Base-by-base conservation (phyloP, 2,888 invertebrate species). In the Thyatira batis region DNA sequence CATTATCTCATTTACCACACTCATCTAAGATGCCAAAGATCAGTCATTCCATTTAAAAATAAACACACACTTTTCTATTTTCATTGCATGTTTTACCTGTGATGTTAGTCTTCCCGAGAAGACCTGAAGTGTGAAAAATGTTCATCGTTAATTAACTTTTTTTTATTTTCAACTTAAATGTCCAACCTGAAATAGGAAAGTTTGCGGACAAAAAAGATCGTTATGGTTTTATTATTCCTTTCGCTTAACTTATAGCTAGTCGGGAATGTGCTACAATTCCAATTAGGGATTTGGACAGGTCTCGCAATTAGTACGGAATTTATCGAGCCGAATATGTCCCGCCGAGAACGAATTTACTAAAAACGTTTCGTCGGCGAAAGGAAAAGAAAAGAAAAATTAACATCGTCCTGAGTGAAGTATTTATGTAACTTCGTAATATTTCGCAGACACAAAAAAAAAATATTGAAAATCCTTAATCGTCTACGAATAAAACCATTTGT, bases 81-180 rank as follows among this genome's bases (percentile, higher is more conserved):
- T 73, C 69, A 76, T 76, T 79, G 66, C 73, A 69, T 70, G 71
- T 67, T 84, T 92, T 92, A 92, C 92, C 92, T 92, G 92, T 91
- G 82, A 92, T 89, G 88, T 92, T 92, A 82, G 92, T 92, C 92
- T 92, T 92, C 89, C 92, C 92, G 92, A 92, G 92, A 92, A 92
- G 92, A 92, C 92, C 92, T 92, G 92, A 88, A 91, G 92, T 87
- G 87, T 91, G 90, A 91, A 91, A 91, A 92, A 91, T 86, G 77
- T 87, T 89, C 88, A 90, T 87, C 87, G 88, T 91, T 90, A 91
- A 89, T 88, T 87, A 83, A 84, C 81, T 76, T 80, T 85, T 84
- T 85, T 83, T 85, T 82, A 81, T 81, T 82, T 76, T 80, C 82
- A 86, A 85, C 39, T 39, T 39, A 39, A 39, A 39, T 39, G 82